phyloP scores from a whole-genome alignment of 2,113 vertebrate species.

The Cavia porcellus region DNA sequence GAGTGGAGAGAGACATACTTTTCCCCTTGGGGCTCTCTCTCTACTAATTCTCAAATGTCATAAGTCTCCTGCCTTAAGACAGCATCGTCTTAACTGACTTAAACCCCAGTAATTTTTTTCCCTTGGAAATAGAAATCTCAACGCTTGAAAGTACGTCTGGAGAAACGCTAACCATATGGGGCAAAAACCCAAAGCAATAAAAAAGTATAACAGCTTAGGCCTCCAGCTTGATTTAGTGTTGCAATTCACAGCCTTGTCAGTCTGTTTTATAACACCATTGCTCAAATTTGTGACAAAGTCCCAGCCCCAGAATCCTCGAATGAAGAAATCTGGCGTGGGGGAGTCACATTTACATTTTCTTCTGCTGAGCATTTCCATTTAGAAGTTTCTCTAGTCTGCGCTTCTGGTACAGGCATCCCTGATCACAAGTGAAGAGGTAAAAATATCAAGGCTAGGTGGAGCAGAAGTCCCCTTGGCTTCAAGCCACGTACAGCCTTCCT shows the following conservation, averaged over 20 bases:
- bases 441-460: background rate
- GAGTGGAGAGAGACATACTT: background rate
- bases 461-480: background rate
- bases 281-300: slow-evolving; percentile 83
- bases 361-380: slow-evolving; percentile 72
- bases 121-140: slow-evolving; percentile 56
- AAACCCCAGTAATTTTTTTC: background rate
- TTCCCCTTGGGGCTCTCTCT: background rate
- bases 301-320: slow-evolving; percentile 77
- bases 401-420: slow-evolving; percentile 17
- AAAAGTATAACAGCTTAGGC: slow-evolving; percentile 70
- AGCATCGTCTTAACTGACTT: slow-evolving; percentile 52
- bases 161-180: slow-evolving; percentile 76
- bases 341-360: slow-evolving; percentile 76
- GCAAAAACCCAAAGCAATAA: slow-evolving; percentile 67
- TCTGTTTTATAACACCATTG: slow-evolving; percentile 84
- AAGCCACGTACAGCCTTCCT: background rate
- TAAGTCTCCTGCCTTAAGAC: slow-evolving; percentile 1
- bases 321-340: slow-evolving; percentile 76
- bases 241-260: slow-evolving; percentile 80
- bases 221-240: slow-evolving; percentile 78
- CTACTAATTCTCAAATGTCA: slow-evolving; percentile 11
- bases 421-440: background rate
- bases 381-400: slow-evolving; percentile 44
- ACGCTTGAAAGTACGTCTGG: slow-evolving; percentile 33